Percentiles rank a stretch among this genome's conserved stretches.
Evolutionary conservation across 1,140 invertebrate species (phyloP).

Genomic region (Papilio polytes): DNA sequence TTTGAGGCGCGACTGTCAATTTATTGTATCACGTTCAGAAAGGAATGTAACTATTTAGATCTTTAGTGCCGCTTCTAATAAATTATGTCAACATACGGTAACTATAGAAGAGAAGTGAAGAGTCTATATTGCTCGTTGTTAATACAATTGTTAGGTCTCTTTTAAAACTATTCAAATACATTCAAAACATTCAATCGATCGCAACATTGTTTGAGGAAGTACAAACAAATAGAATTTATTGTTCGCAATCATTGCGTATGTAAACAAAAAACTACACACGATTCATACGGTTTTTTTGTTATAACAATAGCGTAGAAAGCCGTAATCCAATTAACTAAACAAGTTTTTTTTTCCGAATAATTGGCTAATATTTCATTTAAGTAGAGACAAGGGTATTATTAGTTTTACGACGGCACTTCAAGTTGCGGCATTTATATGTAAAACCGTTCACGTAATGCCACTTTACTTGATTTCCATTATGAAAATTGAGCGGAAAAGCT

Average conservation of each 20-base stretch:
- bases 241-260: neutral
- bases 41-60: neutral
- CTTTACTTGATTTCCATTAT: conserved; percentile 24
- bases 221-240: neutral
- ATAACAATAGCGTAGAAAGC: neutral
- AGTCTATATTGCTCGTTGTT: neutral
- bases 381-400: conserved; percentile 20
- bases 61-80: neutral
- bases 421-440: neutral
- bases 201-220: neutral
- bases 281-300: neutral
- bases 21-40: neutral
- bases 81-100: too few species aligned
- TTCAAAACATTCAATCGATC: neutral
- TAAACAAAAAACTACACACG: neutral
- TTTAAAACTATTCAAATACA: neutral
- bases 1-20: too few species aligned
- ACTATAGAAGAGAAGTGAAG: neutral
- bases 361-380: conserved; percentile 4
- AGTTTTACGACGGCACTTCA: conserved; percentile 20
- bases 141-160: neutral
- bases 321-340: neutral
- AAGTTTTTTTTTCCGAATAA: conserved; percentile 4
- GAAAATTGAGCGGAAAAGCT: conserved; percentile 24
- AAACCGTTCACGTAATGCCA: conserved; percentile 16